Percentiles rank a stretch among this genome's conserved stretches.
phyloP scores from a whole-genome alignment of 2,113 vertebrate species.

The Jacana jacana region DNA sequence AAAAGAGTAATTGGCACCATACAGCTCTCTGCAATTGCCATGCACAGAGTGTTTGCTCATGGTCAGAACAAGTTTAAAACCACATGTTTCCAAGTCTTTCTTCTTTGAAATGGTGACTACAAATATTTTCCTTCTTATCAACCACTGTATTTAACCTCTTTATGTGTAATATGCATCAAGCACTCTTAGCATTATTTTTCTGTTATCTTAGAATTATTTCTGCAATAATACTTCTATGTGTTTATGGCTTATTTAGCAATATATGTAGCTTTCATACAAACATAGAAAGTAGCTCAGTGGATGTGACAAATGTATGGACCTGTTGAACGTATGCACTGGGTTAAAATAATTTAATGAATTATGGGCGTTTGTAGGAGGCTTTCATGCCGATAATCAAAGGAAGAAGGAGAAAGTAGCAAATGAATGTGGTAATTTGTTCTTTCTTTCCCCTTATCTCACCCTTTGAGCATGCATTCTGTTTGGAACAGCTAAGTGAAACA shows the following conservation, averaged over 20 bases:
- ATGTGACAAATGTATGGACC: not conserved
- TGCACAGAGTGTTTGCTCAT: not conserved
- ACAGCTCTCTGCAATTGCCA: not conserved
- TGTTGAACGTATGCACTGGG: not conserved
- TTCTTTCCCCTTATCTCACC: slow-evolving; percentile 58
- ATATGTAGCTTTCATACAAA: not conserved
- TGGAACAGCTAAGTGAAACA: slow-evolving; percentile 56
- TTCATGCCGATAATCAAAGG: slow-evolving; percentile 33
- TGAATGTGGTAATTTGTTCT: slow-evolving; percentile 59
- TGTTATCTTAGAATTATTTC: not conserved
- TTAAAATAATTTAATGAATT: slow-evolving; percentile 33
- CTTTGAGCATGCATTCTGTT: slow-evolving; percentile 63
- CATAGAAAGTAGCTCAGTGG: not conserved
- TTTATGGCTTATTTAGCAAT: not conserved
- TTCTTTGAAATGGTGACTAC: not conserved
- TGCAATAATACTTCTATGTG: not conserved
- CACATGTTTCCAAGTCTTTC: not conserved
- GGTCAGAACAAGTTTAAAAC: not conserved
- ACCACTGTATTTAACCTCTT: not conserved
- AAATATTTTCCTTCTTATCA: not conserved
- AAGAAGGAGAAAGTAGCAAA: slow-evolving; percentile 20
- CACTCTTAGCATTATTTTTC: not conserved
- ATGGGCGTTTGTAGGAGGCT: not conserved
- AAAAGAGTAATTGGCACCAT: not conserved
- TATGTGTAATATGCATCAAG: not conserved